Base-by-base conservation (phyloP, 2,888 invertebrate genomes). In the Pecten maximus region DNA sequence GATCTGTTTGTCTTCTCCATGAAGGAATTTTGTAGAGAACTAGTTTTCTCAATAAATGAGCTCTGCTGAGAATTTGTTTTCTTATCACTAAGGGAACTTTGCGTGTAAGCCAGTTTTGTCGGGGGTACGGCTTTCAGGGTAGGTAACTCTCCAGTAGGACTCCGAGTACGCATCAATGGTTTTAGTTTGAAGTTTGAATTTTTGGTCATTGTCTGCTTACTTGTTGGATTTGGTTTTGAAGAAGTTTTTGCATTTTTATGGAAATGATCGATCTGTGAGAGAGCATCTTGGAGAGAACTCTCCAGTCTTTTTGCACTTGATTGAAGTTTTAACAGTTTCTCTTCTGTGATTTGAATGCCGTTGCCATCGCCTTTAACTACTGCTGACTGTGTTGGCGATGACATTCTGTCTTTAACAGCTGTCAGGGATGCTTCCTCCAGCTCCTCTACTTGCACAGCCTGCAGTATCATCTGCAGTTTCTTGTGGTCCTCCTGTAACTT, bases 261-360 rank as follows among this genome's bases (percentile, higher is more conserved):
- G 86, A 93, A 94, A 28, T 91, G 93, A 40, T 94, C 95, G 94
- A 95, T 95, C 90, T 94, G 94, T 40, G 92, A 91, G 19, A 95
- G 91, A 35, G 95, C 95, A 89, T 95, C 95, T 89, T 95, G 94
- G 39, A 95, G 90, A 16, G 95, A 95, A 50, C 92, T 93, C 91
- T 95, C 95, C 8, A 95, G 93, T 90, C 95, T 95, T 91, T 94
- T 94, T 40, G 95, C 95, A 91, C 95, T 94, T 89, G 93, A 92
- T 86, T 94, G 93, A 87, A 95, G 74, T 19, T 92, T 93, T 54
- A 93, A 91, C 2, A 95, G 92, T 90, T 94, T 95, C 88, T 95
- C 95, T 88, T 94, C 94, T 0, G 95, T 95, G 54, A 95, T 94
- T 88, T 94, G 94, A 23, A 95, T 94, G 87, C 91, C 91, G 88